Evolutionary conservation across 2,113 vertebrate genomes (phyloP).

Genomic region (Catharus fuscescens): DNA sequence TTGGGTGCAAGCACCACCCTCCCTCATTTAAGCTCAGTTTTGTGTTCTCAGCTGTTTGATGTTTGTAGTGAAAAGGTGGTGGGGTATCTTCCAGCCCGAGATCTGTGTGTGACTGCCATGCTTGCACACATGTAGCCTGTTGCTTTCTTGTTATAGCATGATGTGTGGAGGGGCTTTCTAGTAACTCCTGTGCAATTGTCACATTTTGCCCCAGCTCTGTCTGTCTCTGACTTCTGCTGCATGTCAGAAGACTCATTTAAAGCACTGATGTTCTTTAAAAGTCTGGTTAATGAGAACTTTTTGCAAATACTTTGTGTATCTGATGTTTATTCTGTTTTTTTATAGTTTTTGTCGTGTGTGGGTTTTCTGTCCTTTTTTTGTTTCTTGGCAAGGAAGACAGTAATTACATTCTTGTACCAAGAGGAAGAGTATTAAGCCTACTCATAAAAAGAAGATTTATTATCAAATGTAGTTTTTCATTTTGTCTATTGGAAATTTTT

Average conservation of each 20-base stretch:
- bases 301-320: not conserved
- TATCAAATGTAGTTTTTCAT: slow-evolving; percentile 45
- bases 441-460: slow-evolving; percentile 57
- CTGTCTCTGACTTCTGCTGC: not conserved
- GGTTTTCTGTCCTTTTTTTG: not conserved
- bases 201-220: not conserved
- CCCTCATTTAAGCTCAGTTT: not conserved
- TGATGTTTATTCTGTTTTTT: not conserved
- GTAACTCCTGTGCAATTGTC: not conserved
- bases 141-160: not conserved
- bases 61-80: not conserved
- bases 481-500: not conserved
- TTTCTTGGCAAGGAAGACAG: slow-evolving; percentile 16
- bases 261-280: not conserved
- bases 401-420: slow-evolving; percentile 4
- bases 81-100: accelerated
- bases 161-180: not conserved
- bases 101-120: not conserved
- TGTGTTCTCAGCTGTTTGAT: not conserved
- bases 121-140: not conserved
- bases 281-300: not conserved
- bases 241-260: not conserved
- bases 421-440: slow-evolving; percentile 34
- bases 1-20: not conserved
- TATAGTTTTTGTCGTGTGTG: not conserved